These are phyloP conservation scores for Papilio protenor DNA, from an alignment of 2,888 invertebrate species.

Conservation along the genomic window DNA sequence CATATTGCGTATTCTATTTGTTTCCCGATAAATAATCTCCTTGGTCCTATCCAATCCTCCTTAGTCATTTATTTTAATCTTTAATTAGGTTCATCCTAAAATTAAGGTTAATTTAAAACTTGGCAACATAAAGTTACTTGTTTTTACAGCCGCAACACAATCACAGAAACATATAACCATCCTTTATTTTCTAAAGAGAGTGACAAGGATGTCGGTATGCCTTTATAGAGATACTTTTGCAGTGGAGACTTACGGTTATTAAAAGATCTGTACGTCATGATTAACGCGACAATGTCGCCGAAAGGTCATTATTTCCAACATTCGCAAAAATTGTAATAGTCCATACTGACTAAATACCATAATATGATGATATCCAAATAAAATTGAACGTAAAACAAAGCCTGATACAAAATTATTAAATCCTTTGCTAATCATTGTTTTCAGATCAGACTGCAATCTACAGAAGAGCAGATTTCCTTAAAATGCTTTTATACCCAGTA, in stretches of 20 bases:
- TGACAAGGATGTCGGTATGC: not conserved
- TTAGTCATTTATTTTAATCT: no score
- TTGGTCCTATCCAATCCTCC: no score
- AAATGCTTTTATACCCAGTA: not conserved
- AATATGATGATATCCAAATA: not conserved
- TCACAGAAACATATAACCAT: not conserved
- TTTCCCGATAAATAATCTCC: no score
- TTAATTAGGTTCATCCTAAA: not conserved
- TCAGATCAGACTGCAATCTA: not conserved
- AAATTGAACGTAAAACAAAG: not conserved
- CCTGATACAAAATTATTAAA: not conserved
- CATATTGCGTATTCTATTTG: no score
- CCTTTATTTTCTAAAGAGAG: not conserved
- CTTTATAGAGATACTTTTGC: no score
- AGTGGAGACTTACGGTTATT: no score
- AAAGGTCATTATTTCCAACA: slow-evolving; percentile 32
- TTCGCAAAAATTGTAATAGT: not conserved
- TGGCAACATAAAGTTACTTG: not conserved
- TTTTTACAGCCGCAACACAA: not conserved
- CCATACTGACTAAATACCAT: not conserved
- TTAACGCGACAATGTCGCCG: slow-evolving; percentile 42
- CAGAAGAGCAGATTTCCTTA: not conserved
- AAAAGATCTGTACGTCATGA: slow-evolving; percentile 25
- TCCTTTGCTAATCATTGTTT: not conserved
- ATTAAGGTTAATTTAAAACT: not conserved